Percentiles rank a stretch among this genome's conserved stretches.
Conservation (phyloP, 1,140 invertebrate genomes). For the Anagrus nilaparvatae region DNA sequence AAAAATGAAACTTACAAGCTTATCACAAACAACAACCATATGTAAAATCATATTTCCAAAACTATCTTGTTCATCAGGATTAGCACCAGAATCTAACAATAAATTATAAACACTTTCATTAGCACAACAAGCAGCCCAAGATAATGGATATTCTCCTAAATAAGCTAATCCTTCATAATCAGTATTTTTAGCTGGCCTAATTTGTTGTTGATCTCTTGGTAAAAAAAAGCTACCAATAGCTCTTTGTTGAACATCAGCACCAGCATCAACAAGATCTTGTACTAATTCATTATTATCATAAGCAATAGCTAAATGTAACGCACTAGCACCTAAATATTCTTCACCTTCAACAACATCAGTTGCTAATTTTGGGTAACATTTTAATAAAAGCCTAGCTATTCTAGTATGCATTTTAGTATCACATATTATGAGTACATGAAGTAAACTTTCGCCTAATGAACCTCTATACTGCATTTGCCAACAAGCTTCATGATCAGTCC, state of each 20-base stretch:
- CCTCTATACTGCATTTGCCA: constrained; percentile 97
- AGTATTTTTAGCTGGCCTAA: constrained; percentile 62
- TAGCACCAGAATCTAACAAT: constrained; percentile 78
- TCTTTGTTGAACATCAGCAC: constrained; percentile 82
- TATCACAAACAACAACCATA: constrained; percentile 96
- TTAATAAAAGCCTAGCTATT: constrained; percentile 78
- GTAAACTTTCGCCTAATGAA: constrained; percentile 84
- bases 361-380: constrained; percentile 83
- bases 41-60: constrained; percentile 96
- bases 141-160: constrained; percentile 89
- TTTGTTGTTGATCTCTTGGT: constrained; percentile 79
- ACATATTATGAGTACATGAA: constrained; percentile 92
- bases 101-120: constrained; percentile 97
- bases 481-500: constrained; percentile 84
- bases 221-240: constrained; percentile 90
- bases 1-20: constrained; percentile 59
- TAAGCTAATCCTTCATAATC: constrained; percentile 94
- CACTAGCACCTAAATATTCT: constrained; percentile 92
- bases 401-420: constrained; percentile 79
- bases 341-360: constrained; percentile 94
- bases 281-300: constrained; percentile 95
- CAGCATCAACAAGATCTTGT: constrained; percentile 80
- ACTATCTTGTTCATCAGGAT: constrained; percentile 85
- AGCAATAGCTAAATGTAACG: constrained; percentile 91
- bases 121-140: constrained; percentile 93